phyloP scores from a whole-genome alignment of 1,140 invertebrate genomes.

The Euschistus heros region DNA sequence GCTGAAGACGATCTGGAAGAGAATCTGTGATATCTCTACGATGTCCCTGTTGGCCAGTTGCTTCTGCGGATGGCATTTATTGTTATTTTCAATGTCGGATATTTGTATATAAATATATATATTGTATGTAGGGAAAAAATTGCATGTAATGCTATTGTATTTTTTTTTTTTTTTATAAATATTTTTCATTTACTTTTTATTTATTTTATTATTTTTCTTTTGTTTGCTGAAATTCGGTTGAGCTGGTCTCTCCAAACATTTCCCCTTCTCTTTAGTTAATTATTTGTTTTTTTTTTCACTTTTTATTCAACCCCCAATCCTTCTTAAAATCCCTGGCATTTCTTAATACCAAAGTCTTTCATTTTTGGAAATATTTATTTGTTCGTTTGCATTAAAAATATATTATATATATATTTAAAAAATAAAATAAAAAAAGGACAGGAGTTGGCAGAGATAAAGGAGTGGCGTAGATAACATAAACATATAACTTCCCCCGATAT shows the following conservation, averaged over 20 bases:
- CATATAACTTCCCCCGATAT: background rate
- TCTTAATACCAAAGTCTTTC: constrained; percentile 28
- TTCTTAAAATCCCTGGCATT: constrained; percentile 21
- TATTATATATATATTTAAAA: background rate
- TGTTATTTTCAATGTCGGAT: constrained; percentile 11
- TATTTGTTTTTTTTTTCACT: background rate
- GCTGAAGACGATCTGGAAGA: constrained; percentile 10
- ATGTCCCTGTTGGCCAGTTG: background rate
- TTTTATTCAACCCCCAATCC: background rate
- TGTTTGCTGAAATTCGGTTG: background rate
- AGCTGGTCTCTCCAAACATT: constrained; percentile 11
- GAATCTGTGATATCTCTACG: constrained; percentile 15
- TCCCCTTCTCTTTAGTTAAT: background rate
- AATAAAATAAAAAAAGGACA: constrained; percentile 12
- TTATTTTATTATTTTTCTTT: background rate
- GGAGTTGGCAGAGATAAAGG: background rate
- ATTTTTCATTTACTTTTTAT: background rate
- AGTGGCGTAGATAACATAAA: background rate
- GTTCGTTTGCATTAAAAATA: background rate
- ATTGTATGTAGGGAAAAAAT: background rate
- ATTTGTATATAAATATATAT: constrained; percentile 1
- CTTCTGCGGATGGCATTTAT: constrained; percentile 16
- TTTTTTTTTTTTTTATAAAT: background rate
- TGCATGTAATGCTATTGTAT: constrained; percentile 16
- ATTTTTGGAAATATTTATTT: constrained; percentile 21